Conservation (phyloP, 2,888 invertebrate species). For the Phlogophora meticulosa region DNA sequence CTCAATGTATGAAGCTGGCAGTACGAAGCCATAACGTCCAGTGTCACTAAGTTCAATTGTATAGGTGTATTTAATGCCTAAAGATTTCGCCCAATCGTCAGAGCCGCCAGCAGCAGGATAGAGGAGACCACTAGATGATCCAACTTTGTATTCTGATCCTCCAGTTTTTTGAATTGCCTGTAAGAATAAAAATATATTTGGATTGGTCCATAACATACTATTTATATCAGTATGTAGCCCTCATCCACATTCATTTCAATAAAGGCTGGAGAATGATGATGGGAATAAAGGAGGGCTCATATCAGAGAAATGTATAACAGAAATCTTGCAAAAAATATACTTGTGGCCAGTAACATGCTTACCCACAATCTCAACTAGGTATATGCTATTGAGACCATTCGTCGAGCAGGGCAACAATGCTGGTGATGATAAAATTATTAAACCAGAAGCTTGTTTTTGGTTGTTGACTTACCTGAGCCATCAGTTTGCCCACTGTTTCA, state of each 20-base stretch:
- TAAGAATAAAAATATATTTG: slow-evolving; percentile 60
- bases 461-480: slow-evolving; percentile 91
- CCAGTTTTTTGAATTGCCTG: slow-evolving; percentile 92
- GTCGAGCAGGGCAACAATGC: too few relatives aligned
- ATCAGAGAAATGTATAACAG: too few relatives aligned
- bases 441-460: too few relatives aligned
- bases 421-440: too few relatives aligned
- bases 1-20: slow-evolving; percentile 95
- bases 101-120: slow-evolving; percentile 96
- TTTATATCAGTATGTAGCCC: too few relatives aligned
- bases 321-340: too few relatives aligned
- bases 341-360: too few relatives aligned
- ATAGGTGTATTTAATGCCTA: slow-evolving; percentile 96
- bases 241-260: too few relatives aligned
- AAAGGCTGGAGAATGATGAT: too few relatives aligned
- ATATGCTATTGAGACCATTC: too few relatives aligned
- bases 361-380: too few relatives aligned
- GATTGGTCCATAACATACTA: not conserved
- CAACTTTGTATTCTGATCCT: slow-evolving; percentile 93
- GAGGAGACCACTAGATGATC: slow-evolving; percentile 94
- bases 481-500: slow-evolving; percentile 93
- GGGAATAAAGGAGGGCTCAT: too few relatives aligned
- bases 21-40: slow-evolving; percentile 96
- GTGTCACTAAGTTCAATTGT: slow-evolving; percentile 97
- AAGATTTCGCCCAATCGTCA: slow-evolving; percentile 98